These are phyloP conservation scores for Sanderia malayensis DNA, from an alignment of 30 jellyfish, hydroid and myxozoan genomes.

Conservation along the genomic window DNA sequence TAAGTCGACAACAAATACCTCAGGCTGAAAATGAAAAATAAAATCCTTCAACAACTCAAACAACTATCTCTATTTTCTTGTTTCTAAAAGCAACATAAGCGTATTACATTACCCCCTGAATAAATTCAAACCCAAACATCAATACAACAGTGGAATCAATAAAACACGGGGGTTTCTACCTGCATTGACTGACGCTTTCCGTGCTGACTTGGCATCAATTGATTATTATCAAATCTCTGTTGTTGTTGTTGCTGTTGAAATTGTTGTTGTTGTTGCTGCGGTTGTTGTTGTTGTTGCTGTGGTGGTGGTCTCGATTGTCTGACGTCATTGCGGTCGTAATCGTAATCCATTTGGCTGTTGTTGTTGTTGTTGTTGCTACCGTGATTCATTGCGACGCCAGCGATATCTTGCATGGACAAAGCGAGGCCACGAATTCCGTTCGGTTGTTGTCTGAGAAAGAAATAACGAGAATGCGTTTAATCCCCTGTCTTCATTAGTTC, in stretches of 20 bases:
- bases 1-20: slow-evolving; percentile 84
- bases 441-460: neutral
- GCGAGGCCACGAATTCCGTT: slow-evolving; percentile 42
- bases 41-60: too few relatives aligned
- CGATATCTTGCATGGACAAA: slow-evolving; percentile 51
- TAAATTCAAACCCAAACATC: too few relatives aligned
- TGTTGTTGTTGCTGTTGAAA: slow-evolving; percentile 12
- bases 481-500: too few relatives aligned
- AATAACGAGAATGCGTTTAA: too few relatives aligned
- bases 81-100: too few relatives aligned
- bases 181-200: slow-evolving; percentile 22
- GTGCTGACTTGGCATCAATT: neutral
- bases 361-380: slow-evolving; percentile 9
- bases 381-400: slow-evolving; percentile 25
- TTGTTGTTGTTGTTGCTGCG: slow-evolving; percentile 22
- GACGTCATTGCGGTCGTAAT: slow-evolving; percentile 34
- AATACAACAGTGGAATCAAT: too few relatives aligned
- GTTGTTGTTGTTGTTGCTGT: slow-evolving; percentile 39
- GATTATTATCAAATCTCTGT: slow-evolving; percentile 22
- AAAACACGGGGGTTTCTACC: too few relatives aligned
- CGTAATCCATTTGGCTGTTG: slow-evolving; percentile 19
- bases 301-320: slow-evolving; percentile 10
- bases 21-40: slow-evolving; percentile 53
- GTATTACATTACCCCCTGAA: too few relatives aligned
- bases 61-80: too few relatives aligned